Conservation (phyloP, 2,797 vertebrate species). For the Scarus forsteni region DNA sequence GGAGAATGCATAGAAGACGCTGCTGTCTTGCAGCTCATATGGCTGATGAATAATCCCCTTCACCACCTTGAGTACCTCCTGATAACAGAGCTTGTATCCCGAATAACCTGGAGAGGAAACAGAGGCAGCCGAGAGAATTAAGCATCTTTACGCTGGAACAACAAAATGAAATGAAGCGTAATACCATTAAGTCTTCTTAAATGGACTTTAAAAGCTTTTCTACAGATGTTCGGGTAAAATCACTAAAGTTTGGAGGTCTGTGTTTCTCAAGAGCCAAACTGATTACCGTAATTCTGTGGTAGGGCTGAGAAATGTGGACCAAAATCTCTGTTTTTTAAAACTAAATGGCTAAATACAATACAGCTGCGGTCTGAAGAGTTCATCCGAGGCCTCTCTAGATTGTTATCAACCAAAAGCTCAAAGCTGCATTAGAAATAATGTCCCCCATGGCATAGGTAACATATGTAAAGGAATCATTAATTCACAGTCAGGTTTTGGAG, state of each 20-base stretch:
- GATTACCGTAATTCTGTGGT: neutral
- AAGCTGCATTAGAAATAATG: no score
- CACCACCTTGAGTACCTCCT: constrained; percentile 91
- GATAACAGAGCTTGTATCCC: constrained; percentile 92
- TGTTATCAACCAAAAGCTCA: no score
- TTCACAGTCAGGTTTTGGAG: no score
- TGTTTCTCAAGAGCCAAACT: neutral
- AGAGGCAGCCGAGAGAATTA: constrained; percentile 24
- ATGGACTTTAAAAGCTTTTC: constrained; percentile 6
- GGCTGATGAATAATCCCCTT: constrained; percentile 92
- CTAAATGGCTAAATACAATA: no score
- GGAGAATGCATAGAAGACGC: constrained; percentile 94
- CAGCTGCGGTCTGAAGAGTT: no score
- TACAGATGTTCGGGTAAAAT: neutral
- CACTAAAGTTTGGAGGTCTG: neutral
- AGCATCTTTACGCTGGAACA: constrained; percentile 13
- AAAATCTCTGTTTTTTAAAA: no score
- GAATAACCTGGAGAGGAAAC: constrained; percentile 80
- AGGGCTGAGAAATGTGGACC: no score
- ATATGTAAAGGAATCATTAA: no score
- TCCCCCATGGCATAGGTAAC: no score
- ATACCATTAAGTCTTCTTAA: constrained; percentile 17
- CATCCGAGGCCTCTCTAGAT: no score
- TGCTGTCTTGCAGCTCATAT: constrained; percentile 83
- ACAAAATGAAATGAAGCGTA: constrained; percentile 14